A percentile compares a stretch with the other conserved stretches of the same genome.
Evolutionary conservation across 2,797 vertebrate genomes (phyloP).

Genomic region (Chloroceryle inda): DNA sequence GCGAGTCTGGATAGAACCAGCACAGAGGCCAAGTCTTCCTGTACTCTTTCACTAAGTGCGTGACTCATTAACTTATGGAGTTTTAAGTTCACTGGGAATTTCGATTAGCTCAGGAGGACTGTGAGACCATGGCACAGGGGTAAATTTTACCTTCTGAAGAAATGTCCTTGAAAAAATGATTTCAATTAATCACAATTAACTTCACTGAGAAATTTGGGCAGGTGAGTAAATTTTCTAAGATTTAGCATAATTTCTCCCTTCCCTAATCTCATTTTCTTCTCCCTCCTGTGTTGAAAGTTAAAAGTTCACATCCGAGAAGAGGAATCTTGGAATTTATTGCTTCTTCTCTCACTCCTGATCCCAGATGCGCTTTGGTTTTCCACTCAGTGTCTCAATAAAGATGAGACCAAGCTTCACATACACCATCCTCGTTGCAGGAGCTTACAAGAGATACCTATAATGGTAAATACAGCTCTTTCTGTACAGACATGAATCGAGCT

Average conservation of each 20-base stretch:
- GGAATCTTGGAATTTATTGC: background rate
- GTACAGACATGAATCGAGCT: background rate
- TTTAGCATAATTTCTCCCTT: background rate
- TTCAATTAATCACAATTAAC: background rate
- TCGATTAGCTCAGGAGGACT: background rate
- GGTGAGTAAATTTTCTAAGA: background rate
- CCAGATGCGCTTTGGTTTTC: background rate
- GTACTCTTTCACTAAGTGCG: background rate
- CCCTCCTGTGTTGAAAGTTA: background rate
- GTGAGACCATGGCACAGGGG: background rate
- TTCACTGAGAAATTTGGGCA: background rate
- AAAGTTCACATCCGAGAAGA: background rate
- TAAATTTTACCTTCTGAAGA: background rate
- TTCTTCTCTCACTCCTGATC: background rate
- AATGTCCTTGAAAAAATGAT: background rate
- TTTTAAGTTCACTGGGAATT: background rate
- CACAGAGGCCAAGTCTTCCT: background rate
- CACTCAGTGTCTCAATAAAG: background rate
- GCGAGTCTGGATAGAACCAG: background rate
- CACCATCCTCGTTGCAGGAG: background rate
- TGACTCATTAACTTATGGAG: slow-evolving; percentile 44
- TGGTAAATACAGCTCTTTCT: background rate
- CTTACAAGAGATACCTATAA: background rate
- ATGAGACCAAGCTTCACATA: background rate
- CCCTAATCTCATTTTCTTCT: background rate